phyloP scores from a whole-genome alignment of 2,797 vertebrate species.

The Schizopygopsis pylzovi region DNA sequence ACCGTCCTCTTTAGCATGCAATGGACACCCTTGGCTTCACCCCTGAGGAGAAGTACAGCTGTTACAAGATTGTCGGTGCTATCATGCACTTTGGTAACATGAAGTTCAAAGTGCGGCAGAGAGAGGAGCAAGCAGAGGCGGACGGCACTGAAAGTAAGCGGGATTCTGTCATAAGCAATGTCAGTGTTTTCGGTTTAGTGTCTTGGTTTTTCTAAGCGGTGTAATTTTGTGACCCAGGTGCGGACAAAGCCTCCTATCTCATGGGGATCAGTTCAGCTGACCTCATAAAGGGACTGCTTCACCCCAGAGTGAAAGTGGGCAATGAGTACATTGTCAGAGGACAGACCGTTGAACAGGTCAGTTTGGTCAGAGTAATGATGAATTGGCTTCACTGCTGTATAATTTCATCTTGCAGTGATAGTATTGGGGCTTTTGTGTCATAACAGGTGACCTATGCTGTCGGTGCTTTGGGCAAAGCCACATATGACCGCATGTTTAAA shows the following conservation, averaged over 20 bases:
- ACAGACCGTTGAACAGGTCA: constrained; percentile 94
- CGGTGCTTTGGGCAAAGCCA: constrained; percentile 91
- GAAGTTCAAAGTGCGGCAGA: constrained; percentile 94
- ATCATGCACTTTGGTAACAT: constrained; percentile 99
- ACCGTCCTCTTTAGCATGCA: constrained; percentile 78
- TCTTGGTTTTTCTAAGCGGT: background rate
- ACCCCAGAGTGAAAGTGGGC: constrained; percentile 93
- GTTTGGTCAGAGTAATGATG: background rate
- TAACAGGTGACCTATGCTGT: constrained; percentile 86
- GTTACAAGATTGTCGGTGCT: constrained; percentile 92
- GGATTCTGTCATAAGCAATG: background rate
- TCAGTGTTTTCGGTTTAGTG: background rate
- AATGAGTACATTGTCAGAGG: constrained; percentile 91
- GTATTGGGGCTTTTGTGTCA: constrained; percentile 27
- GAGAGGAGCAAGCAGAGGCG: constrained; percentile 93
- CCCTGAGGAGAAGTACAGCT: constrained; percentile 88
- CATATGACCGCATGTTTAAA: constrained; percentile 93
- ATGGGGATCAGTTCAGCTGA: constrained; percentile 94
- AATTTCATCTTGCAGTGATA: background rate
- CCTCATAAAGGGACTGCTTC: constrained; percentile 90
- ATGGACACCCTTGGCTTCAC: constrained; percentile 96
- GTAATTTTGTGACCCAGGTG: constrained; percentile 76
- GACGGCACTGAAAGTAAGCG: constrained; percentile 92
- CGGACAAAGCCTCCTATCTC: constrained; percentile 92
- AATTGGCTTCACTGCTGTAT: background rate